Evolutionary conservation across 2,113 vertebrate genomes (phyloP), one percentile per base, ranked within the genome.

Genomic region (Copsychus sechellarum): DNA sequence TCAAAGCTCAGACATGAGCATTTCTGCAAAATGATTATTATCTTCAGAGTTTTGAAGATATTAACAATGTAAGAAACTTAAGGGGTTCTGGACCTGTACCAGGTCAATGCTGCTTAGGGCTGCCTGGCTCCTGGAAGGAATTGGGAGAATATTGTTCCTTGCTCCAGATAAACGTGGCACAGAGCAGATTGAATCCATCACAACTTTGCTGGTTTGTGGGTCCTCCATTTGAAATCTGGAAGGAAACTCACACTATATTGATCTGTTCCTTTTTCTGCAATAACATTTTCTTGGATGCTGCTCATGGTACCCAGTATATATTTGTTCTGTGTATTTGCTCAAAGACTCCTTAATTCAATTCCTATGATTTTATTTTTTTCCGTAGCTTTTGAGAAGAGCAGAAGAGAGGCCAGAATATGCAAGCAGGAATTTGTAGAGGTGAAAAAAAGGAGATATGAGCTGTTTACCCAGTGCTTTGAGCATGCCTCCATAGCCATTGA

Each of bases 381-480:
- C 38, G 26, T 94, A 99, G 99, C 98, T 74, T 99, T 99, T 97
- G 98, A 99, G 38, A 96, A 86, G 95, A 98, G 98, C 98, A 98
- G 98, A 91, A 98, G 69, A 90, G 92, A 95, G 92, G 97, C 98
- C 89, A 98, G 98, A 82, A 96, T 84, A 33, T 96, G 98, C 88
- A 98, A 96, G 83, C 98, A 98, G 88, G 98, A 99, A 86, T 99
- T 99, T 95, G 98, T 99, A 88, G 97, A 98, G 57, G 98, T 99
- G 93, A 99, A 99, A 88, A 97, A 95, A 34, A 98, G n/a, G 92
- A 98, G 99, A 92, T 98, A 97, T 0, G 97, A 98, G 7, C 98
- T 97, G 53, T 99, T 99, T 88, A 99, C 56, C 95, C 95, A 72
- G 67, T 99, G 99, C 92, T 99, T 99, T 84, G 99, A 99, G 84